These are phyloP conservation scores for Ptychoptera albimana DNA, from an alignment of 2,888 invertebrate genomes.

Conservation along the genomic window DNA sequence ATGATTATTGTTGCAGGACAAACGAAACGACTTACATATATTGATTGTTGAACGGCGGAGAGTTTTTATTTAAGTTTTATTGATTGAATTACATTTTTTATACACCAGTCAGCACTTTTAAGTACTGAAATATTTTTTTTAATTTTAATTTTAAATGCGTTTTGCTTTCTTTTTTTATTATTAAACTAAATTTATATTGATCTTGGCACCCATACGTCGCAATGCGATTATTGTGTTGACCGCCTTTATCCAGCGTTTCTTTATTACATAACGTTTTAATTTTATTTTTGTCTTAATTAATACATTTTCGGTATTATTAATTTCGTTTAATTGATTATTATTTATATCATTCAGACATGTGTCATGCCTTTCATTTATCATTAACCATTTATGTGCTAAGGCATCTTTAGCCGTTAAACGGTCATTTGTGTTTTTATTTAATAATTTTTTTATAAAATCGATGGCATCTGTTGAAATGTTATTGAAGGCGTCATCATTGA, in stretches of 20 bases:
- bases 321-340: slow-evolving; percentile 19
- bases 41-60: too few species aligned
- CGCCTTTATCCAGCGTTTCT: slow-evolving; percentile 80
- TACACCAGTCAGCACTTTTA: too few species aligned
- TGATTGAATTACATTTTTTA: too few species aligned
- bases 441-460: slow-evolving; percentile 75
- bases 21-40: too few species aligned
- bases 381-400: slow-evolving; percentile 65
- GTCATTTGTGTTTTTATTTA: slow-evolving; percentile 21
- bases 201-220: slow-evolving; percentile 70
- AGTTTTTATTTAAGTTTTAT: too few species aligned
- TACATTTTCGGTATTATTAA: slow-evolving; percentile 30
- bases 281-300: slow-evolving; percentile 61
- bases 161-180: too few species aligned
- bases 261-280: slow-evolving; percentile 74
- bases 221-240: slow-evolving; percentile 77
- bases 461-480: slow-evolving; percentile 82
- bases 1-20: too few species aligned
- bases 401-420: slow-evolving; percentile 48
- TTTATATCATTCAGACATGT: not conserved
- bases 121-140: too few species aligned
- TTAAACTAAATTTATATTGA: slow-evolving; percentile 28
- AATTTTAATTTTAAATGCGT: too few species aligned
- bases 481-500: slow-evolving; percentile 82
- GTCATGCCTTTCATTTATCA: too few species aligned